phyloP scores from a whole-genome alignment of 2,113 vertebrate genomes.

The Probosciger aterrimus region DNA sequence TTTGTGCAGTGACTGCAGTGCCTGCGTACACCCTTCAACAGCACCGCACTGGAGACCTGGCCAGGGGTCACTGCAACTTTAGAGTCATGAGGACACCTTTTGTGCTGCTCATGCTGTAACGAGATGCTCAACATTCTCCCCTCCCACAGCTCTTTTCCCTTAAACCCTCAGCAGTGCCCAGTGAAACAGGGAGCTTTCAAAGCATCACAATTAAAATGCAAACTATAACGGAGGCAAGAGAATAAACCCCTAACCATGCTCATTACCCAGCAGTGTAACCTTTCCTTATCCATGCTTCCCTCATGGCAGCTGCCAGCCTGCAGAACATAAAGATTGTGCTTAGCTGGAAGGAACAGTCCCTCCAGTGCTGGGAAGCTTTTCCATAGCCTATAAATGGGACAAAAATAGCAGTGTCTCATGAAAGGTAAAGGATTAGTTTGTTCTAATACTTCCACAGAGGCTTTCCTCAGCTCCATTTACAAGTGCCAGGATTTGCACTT shows the following conservation, averaged over 20 bases:
- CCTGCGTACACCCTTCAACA: background rate
- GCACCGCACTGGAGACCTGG: accelerated
- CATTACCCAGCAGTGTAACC: too few species aligned
- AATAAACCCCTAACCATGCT: background rate
- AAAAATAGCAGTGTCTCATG: background rate
- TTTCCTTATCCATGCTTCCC: background rate
- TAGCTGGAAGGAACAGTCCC: background rate
- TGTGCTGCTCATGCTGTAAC: background rate
- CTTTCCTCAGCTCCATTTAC: background rate
- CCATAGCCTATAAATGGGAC: background rate
- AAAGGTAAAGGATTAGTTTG: background rate
- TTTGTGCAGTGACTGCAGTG: background rate
- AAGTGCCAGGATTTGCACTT: background rate
- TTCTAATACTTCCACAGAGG: background rate
- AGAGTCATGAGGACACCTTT: background rate
- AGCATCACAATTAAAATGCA: background rate
- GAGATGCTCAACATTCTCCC: background rate
- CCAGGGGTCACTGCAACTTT: background rate
- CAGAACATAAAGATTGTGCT: background rate
- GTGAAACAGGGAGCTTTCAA: background rate
- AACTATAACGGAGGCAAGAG: background rate
- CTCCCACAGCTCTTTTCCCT: background rate
- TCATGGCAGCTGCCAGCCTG: background rate
- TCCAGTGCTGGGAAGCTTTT: background rate
- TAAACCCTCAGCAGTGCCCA: background rate